These are phyloP conservation scores for Drosophila tripunctata DNA, from an alignment of 2,888 invertebrate species.

Conservation along the genomic window DNA sequence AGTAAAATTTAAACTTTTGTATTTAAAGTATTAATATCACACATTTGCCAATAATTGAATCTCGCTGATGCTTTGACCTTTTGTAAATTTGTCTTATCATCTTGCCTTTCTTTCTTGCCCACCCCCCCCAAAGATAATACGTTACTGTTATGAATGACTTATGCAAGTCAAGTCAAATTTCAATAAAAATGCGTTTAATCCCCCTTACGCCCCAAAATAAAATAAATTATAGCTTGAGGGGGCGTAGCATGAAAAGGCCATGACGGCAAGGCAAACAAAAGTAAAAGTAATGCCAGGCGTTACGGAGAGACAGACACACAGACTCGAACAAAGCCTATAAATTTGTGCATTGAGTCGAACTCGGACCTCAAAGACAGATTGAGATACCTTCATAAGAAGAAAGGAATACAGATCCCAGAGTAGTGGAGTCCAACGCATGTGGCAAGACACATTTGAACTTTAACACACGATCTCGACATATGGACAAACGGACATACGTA, in stretches of 20 bases:
- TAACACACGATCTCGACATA: conserved; percentile 64
- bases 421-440: conserved; percentile 55
- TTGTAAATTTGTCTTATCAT: conserved; percentile 28
- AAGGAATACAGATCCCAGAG: conserved; percentile 31
- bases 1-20: too few relatives aligned
- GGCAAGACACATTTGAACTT: conserved; percentile 74
- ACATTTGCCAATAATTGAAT: conserved; percentile 1
- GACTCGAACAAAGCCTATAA: conserved; percentile 47
- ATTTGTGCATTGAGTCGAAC: conserved; percentile 42
- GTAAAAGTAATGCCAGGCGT: conserved; percentile 52
- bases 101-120: conserved; percentile 4
- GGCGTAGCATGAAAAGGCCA: too few relatives aligned
- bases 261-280: conserved; percentile 47
- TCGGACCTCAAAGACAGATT: conserved; percentile 60
- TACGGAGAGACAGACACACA: conserved; percentile 13
- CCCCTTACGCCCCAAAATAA: conserved; percentile 15
- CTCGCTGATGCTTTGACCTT: conserved; percentile 25
- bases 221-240: conserved; percentile 52
- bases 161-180: conserved; percentile 55
- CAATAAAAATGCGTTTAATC: conserved; percentile 64
- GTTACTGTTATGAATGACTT: conserved; percentile 49
- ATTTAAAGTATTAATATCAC: too few relatives aligned
- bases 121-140: conserved; percentile 10
- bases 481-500: too few relatives aligned
- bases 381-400: conserved; percentile 69